These are phyloP conservation scores for Eufriesea mexicana DNA, from an alignment of 1,140 invertebrate genomes.

Conservation along the genomic window DNA sequence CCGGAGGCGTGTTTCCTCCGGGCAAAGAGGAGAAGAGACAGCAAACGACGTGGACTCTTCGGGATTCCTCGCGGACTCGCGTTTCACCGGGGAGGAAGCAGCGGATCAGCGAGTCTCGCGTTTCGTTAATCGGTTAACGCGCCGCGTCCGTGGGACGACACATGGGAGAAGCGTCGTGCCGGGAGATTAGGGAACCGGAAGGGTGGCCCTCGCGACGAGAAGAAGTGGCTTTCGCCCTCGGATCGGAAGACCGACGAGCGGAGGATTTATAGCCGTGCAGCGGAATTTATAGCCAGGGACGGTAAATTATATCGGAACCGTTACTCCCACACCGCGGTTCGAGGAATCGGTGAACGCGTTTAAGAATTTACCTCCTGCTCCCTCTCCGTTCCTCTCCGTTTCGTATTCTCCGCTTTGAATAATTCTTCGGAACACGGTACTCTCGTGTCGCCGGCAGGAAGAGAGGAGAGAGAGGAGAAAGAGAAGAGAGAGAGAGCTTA, in stretches of 20 bases:
- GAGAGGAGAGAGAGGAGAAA: not conserved
- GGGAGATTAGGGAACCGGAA: not conserved
- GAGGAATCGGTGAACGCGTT: not conserved
- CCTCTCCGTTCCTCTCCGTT: not conserved
- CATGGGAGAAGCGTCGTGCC: too few relatives aligned
- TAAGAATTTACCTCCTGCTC: constrained; percentile 10
- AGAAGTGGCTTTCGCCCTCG: too few relatives aligned
- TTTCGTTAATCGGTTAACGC: constrained; percentile 34
- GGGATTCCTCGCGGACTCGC: not conserved
- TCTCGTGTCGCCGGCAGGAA: not conserved
- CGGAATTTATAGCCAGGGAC: constrained; percentile 22
- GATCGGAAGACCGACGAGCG: not conserved
- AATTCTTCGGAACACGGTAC: constrained; percentile 2
- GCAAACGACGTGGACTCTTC: not conserved
- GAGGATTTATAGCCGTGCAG: constrained; percentile 10
- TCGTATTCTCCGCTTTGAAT: not conserved
- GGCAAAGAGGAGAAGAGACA: not conserved
- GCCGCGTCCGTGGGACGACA: constrained; percentile 7
- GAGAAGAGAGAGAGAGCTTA: not conserved
- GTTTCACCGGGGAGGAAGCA: constrained; percentile 15
- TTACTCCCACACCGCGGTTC: not conserved
- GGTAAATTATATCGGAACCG: constrained; percentile 30
- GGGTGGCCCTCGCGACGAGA: not conserved
- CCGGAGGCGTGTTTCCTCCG: too few relatives aligned
- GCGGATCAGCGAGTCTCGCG: not conserved